Evolutionary conservation across 2,888 invertebrate genomes (phyloP), one percentile per base, ranked within the genome.

Genomic region (Crocallis elinguaria): DNA sequence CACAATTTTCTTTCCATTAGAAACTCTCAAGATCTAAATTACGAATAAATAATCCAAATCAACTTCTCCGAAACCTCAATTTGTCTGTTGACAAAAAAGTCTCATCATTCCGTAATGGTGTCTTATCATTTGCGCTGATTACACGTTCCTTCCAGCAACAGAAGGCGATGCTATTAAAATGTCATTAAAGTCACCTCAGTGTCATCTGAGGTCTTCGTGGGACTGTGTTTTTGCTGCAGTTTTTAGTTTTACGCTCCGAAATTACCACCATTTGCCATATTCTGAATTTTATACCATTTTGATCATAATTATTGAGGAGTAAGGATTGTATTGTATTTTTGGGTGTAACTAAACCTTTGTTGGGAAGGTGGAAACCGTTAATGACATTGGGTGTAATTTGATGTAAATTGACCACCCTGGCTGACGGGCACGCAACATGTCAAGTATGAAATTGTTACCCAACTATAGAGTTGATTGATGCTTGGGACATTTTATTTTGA

Each of bases 91-190:
- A 79, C 77, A 84, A 86, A 84, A 86, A 87, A 75, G 66, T 8
- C 64, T 64, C 73, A 69, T 71, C 71, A 75, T 66, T 48, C 66
- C 53, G 67, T 82, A 82, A 86, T 82, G 77, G 75, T 75, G 73
- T 78, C 77, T 85, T 86, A 88, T 87, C 86, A 85, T 82, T 81
- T 79, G 83, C 75, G 75, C 77, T 88, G 89, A 90, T 90, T 89
- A 82, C 84, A 83, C 68, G 82, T 86, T 81, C 72, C 69, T 75
- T 77, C 77, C 75, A 74, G 76, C 77, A 82, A 82, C 86, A 87
- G 82, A 77, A 84, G 86, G 87, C 82, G 75, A 79, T 78, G 89
- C 88, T 88, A 91, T 91, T 91, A 91, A 88, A 91, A 79, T 88
- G 87, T 88, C 91, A 88, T 91, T 91, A 91, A 85, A 89, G 84